Conservation (phyloP, 2,888 invertebrate species). For the Chrysomela aeneicollis region DNA sequence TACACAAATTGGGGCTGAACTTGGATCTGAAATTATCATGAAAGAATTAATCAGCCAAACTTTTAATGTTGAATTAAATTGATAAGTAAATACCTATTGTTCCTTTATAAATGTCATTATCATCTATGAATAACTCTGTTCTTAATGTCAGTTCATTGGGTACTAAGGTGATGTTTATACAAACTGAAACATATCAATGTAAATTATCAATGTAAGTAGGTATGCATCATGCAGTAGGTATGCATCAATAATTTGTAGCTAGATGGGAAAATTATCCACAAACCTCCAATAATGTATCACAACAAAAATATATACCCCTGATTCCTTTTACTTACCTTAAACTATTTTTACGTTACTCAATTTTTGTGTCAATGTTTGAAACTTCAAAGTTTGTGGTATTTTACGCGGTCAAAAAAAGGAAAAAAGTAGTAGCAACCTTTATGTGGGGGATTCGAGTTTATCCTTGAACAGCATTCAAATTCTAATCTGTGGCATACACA, state of each 20-base stretch:
- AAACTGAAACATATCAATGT: constrained; percentile 39
- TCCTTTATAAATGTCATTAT: constrained; percentile 32
- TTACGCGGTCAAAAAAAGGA: too few species aligned
- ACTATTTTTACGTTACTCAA: too few species aligned
- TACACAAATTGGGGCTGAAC: constrained; percentile 40
- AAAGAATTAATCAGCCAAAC: not conserved
- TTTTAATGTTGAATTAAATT: not conserved
- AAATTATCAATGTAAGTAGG: too few species aligned
- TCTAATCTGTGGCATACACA: not conserved
- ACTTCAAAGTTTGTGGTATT: too few species aligned
- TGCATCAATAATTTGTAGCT: too few species aligned
- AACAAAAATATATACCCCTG: too few species aligned
- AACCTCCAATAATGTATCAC: too few species aligned
- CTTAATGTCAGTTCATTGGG: constrained; percentile 40
- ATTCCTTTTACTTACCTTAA: too few species aligned
- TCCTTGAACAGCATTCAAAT: not conserved
- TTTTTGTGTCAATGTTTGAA: too few species aligned
- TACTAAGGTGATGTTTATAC: constrained; percentile 30
- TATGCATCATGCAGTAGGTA: too few species aligned
- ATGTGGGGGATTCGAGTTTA: not conserved
- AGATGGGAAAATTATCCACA: too few species aligned
- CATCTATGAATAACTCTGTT: constrained; percentile 32
- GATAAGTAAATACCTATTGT: constrained; percentile 36
- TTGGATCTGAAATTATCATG: constrained; percentile 41
- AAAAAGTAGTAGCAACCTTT: not conserved